Evolutionary conservation across 2,888 invertebrate species (phyloP).

Genomic region (Dugesia japonica): DNA sequence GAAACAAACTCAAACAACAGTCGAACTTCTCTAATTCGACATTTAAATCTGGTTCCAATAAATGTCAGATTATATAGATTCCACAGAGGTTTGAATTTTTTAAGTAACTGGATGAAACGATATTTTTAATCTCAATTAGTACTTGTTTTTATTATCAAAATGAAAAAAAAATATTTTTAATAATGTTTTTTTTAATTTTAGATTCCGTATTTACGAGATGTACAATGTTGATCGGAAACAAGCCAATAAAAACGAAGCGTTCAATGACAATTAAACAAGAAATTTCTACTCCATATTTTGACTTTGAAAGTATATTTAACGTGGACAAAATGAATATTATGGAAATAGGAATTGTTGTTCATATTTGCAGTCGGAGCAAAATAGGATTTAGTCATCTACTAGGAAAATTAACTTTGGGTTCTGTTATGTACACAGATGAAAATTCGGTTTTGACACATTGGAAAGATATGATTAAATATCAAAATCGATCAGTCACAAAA

Average conservation of each 20-base stretch:
- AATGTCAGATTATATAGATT: too few species aligned
- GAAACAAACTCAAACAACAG: too few species aligned
- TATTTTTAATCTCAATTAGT: too few species aligned
- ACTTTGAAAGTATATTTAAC: background rate
- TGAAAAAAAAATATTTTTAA: background rate
- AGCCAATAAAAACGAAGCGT: background rate
- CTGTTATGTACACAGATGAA: background rate
- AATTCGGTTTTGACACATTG: slow-evolving; percentile 12
- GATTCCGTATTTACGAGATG: background rate
- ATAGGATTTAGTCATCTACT: background rate
- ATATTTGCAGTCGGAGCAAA: background rate
- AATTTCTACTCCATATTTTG: background rate
- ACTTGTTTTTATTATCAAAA: background rate
- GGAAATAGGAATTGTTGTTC: background rate
- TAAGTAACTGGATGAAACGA: too few species aligned
- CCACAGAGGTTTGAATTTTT: too few species aligned
- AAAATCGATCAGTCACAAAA: background rate
- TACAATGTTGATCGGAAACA: background rate
- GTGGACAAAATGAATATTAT: background rate
- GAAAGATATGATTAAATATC: background rate
- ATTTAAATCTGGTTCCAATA: too few species aligned
- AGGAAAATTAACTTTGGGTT: background rate
- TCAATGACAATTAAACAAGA: background rate
- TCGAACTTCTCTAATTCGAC: too few species aligned
- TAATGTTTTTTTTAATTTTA: background rate